A percentile compares a stretch with the other conserved stretches of the same genome.
These are phyloP conservation scores for Virgularia gustaviana DNA, from an alignment of 92 coral and sea anemone species.

Conservation along the genomic window DNA sequence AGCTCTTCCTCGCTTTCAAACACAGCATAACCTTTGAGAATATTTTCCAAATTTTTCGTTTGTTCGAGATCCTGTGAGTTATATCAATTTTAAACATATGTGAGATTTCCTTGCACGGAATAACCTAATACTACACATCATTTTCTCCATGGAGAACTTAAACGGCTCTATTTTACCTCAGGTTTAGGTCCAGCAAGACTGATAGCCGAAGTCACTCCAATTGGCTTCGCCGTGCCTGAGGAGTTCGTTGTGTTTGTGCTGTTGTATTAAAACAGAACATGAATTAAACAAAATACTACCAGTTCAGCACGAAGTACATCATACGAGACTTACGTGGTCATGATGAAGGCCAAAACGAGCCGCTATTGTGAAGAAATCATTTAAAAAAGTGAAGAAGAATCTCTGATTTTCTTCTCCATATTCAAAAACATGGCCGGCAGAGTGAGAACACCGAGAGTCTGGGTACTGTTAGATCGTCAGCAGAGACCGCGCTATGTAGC, in stretches of 20 bases:
- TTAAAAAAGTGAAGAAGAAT: not conserved
- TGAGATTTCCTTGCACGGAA: no score
- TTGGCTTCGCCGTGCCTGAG: slow-evolving; percentile 54
- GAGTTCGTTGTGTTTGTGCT: not conserved
- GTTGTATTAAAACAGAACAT: not conserved
- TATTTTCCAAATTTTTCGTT: not conserved
- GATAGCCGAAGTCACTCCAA: slow-evolving; percentile 93
- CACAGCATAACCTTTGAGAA: not conserved
- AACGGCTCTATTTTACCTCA: slow-evolving; percentile 64
- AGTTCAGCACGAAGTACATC: no score
- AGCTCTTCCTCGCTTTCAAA: no score
- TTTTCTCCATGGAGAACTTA: no score
- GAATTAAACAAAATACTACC: not conserved
- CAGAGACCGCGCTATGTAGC: no score
- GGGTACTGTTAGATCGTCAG: no score
- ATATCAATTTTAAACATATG: not conserved
- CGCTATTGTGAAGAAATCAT: not conserved
- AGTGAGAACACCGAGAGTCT: no score
- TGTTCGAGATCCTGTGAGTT: no score
- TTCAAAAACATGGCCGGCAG: slow-evolving; percentile 5
- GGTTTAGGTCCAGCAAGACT: slow-evolving; percentile 84
- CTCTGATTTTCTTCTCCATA: slow-evolving; percentile 4
- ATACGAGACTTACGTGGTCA: slow-evolving; percentile 16
- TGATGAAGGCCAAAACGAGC: not conserved
- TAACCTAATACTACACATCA: no score